A percentile compares a stretch with the other conserved stretches of the same genome.
Evolutionary conservation across 2,113 vertebrate genomes (phyloP).

Genomic region (Nannobrachium achirus): DNA sequence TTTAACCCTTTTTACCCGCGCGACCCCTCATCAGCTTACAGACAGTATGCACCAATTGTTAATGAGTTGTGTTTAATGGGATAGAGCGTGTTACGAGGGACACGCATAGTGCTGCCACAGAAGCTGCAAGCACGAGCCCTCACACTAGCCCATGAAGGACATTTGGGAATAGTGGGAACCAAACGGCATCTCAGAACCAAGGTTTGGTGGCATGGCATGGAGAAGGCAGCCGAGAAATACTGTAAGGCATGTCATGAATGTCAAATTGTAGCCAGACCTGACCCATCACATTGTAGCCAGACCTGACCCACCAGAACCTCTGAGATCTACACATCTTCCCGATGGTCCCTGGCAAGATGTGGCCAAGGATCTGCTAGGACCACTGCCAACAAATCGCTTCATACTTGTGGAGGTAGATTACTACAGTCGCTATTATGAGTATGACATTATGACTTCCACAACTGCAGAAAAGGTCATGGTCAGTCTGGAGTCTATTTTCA

Average conservation of each 20-base stretch:
- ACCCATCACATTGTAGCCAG: too few relatives aligned
- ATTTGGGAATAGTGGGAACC: slow-evolving; percentile 30
- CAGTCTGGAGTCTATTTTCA: slow-evolving; percentile 23
- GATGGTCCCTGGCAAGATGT: slow-evolving; percentile 33
- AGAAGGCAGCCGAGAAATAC: slow-evolving; percentile 5
- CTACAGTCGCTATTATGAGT: slow-evolving; percentile 37
- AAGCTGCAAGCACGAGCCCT: slow-evolving; percentile 5
- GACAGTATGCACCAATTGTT: slow-evolving; percentile 16
- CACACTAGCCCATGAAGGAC: slow-evolving; percentile 23
- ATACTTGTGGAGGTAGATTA: slow-evolving; percentile 35
- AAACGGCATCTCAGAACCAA: slow-evolving; percentile 37
- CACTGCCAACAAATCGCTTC: slow-evolving; percentile 21
- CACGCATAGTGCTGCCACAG: slow-evolving; percentile 24
- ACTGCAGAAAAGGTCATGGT: slow-evolving; percentile 23
- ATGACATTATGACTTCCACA: slow-evolving; percentile 29
- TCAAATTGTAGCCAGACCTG: slow-evolving; percentile 18
- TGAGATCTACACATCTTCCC: slow-evolving; percentile 17
- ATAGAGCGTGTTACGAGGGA: slow-evolving; percentile 10
- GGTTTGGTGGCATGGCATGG: slow-evolving; percentile 28
- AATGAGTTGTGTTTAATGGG: slow-evolving; percentile 24
- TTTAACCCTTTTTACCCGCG: too few relatives aligned
- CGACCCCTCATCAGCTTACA: too few relatives aligned
- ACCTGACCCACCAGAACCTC: slow-evolving; percentile 15
- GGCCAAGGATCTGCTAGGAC: slow-evolving; percentile 21
- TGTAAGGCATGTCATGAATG: slow-evolving; percentile 27